Percentiles rank a stretch among this genome's conserved stretches.
Evolutionary conservation across 2,888 invertebrate species (phyloP).

Genomic region (Leptinotarsa peninsularis): DNA sequence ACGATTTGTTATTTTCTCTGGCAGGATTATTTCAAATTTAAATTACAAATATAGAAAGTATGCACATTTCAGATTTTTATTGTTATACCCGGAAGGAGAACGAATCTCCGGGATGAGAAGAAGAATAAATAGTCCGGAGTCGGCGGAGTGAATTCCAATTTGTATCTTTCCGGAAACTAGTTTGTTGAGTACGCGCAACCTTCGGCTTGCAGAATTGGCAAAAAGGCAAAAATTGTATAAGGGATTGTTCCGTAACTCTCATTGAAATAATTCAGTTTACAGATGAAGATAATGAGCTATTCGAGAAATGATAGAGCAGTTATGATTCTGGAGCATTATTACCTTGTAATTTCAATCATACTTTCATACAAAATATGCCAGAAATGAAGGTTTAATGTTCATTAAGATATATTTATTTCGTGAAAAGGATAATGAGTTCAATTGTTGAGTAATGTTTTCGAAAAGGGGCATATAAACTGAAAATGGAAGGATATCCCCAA

Average conservation of each 20-base stretch:
- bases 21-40: conserved; percentile 30
- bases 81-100: conserved; percentile 13
- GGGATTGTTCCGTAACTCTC: conserved; percentile 24
- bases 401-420: no score
- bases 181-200: conserved; percentile 25
- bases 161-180: conserved; percentile 32
- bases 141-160: conserved; percentile 33
- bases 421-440: no score
- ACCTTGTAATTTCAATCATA: neutral
- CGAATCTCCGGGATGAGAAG: conserved; percentile 28
- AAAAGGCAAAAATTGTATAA: conserved; percentile 27
- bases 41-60: conserved; percentile 33
- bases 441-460: no score
- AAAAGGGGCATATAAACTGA: no score
- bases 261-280: neutral
- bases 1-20: conserved; percentile 26
- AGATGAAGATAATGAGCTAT: neutral
- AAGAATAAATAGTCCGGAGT: conserved; percentile 25
- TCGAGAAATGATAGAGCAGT: neutral
- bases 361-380: neutral
- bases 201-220: conserved; percentile 25
- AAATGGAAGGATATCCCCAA: no score
- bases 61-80: conserved; percentile 29
- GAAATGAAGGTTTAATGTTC: no score
- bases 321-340: neutral